These are phyloP conservation scores for Leucoraja erinaceus DNA, from an alignment of 2,113 vertebrate genomes.

Conservation along the genomic window DNA sequence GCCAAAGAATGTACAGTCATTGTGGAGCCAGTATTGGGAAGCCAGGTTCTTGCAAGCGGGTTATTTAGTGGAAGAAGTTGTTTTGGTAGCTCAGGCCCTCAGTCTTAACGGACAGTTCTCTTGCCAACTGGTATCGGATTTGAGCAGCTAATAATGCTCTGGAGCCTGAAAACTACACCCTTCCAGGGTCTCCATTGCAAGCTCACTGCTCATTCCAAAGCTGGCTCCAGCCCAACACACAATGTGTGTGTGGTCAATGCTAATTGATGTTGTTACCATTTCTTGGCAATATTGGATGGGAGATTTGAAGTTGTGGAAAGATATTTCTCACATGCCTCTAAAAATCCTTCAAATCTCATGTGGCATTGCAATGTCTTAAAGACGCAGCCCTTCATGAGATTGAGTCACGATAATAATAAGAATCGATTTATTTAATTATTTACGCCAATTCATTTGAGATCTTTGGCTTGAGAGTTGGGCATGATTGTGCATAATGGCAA, in stretches of 20 bases:
- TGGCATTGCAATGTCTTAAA: neutral
- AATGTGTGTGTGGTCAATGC: conserved; percentile 28
- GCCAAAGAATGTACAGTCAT: neutral
- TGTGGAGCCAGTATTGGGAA: neutral
- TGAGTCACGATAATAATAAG: neutral
- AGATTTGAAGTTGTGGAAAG: neutral
- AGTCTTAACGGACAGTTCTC: neutral
- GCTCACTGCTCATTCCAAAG: neutral
- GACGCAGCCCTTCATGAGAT: neutral
- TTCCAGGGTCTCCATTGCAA: neutral
- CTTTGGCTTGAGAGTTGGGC: neutral
- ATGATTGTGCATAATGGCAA: neutral
- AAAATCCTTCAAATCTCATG: conserved; percentile 9
- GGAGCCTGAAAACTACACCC: neutral
- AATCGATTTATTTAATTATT: neutral
- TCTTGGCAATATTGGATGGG: conserved; percentile 21
- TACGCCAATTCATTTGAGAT: neutral
- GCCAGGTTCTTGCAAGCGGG: neutral
- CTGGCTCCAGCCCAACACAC: neutral
- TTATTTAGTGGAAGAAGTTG: neutral
- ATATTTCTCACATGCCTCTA: neutral
- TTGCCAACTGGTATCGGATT: neutral
- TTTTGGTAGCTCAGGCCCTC: neutral
- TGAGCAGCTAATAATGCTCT: neutral
- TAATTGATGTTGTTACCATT: neutral